These are phyloP conservation scores for Pollicipes pollicipes DNA, from an alignment of 1,140 invertebrate genomes.

Conservation along the genomic window DNA sequence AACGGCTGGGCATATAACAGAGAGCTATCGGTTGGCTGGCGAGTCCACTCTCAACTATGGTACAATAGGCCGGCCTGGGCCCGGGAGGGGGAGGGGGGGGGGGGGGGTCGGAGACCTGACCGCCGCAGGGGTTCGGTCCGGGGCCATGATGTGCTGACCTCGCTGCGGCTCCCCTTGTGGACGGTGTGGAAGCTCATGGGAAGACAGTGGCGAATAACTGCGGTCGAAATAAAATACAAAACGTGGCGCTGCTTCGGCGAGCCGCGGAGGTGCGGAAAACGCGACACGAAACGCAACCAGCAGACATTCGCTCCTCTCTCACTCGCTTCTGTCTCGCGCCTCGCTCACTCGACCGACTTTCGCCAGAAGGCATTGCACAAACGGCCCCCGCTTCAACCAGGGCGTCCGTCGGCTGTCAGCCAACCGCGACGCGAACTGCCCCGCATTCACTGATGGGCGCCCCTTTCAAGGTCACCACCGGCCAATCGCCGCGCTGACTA, in stretches of 20 bases:
- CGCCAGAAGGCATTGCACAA: not conserved
- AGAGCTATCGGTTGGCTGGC: not conserved
- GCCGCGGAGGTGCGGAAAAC: not conserved
- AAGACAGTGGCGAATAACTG: not conserved
- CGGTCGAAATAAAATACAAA: not conserved
- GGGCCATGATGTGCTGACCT: no score
- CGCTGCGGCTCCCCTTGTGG: no score
- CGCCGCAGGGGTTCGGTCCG: not conserved
- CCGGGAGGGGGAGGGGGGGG: no score
- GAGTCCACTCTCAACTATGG: not conserved
- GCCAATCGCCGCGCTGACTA: not conserved
- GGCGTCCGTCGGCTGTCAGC: not conserved
- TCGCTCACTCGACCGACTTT: not conserved
- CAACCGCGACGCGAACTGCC: constrained; percentile 3
- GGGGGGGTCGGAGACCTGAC: not conserved
- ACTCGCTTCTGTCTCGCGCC: not conserved
- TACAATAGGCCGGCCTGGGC: no score
- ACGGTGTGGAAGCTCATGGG: not conserved
- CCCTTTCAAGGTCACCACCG: not conserved
- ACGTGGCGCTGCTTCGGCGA: not conserved
- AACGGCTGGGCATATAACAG: not conserved
- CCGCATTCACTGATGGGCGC: not conserved
- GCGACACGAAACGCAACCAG: no score
- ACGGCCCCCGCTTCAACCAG: not conserved
- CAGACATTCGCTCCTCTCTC: not conserved